These are phyloP conservation scores for Chloroclystis v-ata DNA, from an alignment of 2,888 invertebrate genomes.

Conservation along the genomic window DNA sequence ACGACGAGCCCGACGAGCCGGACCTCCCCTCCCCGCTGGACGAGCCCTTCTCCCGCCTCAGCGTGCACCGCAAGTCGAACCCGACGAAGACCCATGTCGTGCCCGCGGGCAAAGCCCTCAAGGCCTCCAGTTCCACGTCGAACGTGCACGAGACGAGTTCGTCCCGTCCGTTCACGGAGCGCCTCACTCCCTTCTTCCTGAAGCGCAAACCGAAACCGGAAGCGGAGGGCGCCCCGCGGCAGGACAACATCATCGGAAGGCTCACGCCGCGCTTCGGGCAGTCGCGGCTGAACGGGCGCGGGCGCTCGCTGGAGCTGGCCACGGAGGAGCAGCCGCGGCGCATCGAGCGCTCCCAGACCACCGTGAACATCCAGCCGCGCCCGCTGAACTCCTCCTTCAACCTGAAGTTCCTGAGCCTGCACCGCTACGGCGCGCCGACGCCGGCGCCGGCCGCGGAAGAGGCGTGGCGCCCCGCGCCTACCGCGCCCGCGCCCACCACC, in stretches of 20 bases:
- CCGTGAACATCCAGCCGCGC: conserved; percentile 57
- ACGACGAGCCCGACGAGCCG: conserved; percentile 31
- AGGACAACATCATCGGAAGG: conserved; percentile 65
- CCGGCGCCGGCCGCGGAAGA: conserved; percentile 11
- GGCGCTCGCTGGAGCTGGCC: conserved; percentile 65
- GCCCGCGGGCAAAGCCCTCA: conserved; percentile 50
- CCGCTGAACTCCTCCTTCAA: conserved; percentile 64
- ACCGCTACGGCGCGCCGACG: conserved; percentile 60
- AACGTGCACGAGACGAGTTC: conserved; percentile 64
- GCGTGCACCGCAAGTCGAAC: conserved; percentile 68
- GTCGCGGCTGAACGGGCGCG: conserved; percentile 62
- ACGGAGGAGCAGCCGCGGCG: conserved; percentile 46
- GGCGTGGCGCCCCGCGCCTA: conserved; percentile 32
- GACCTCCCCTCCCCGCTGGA: conserved; percentile 22
- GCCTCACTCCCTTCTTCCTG: conserved; percentile 69
- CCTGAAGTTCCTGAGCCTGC: conserved; percentile 66
- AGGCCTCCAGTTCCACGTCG: conserved; percentile 67
- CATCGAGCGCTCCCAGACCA: conserved; percentile 66
- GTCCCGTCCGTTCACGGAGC: conserved; percentile 61
- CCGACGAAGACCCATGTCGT: conserved; percentile 55
- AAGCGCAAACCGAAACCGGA: conserved; percentile 61
- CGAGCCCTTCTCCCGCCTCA: conserved; percentile 61
- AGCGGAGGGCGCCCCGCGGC: conserved; percentile 43
- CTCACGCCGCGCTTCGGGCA: conserved; percentile 70
- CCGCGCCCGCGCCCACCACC: conserved; percentile 43